A percentile compares a stretch with the other conserved stretches of the same genome.
These are phyloP conservation scores for Mesoclemmys tuberculata DNA, from an alignment of 2,113 vertebrate genomes.

Conservation along the genomic window DNA sequence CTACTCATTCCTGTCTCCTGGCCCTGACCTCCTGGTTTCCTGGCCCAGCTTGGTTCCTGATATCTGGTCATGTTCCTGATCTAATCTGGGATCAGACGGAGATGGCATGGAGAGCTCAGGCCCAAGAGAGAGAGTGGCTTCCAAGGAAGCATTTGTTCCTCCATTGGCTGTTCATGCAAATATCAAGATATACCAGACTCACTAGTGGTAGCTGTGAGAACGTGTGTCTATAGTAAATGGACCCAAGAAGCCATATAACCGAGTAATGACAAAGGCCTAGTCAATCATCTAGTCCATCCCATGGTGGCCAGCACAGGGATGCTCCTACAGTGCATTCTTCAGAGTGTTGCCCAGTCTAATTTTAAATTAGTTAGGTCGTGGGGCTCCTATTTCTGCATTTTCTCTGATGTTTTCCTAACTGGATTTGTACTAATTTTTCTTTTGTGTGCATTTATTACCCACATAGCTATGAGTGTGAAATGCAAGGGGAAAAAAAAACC, in stretches of 20 bases:
- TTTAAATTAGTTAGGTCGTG: background rate
- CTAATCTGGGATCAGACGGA: background rate
- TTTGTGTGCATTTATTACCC: background rate
- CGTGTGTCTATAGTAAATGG: background rate
- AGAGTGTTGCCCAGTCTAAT: background rate
- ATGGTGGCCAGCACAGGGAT: background rate
- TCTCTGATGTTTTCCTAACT: background rate
- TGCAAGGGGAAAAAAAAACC: constrained; percentile 35
- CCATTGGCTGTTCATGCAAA: background rate
- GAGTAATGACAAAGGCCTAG: background rate
- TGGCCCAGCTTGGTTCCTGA: too few species aligned
- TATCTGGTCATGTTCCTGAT: too few species aligned
- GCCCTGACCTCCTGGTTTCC: too few species aligned
- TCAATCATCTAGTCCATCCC: background rate
- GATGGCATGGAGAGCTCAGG: background rate
- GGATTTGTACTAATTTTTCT: background rate
- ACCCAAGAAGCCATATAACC: background rate
- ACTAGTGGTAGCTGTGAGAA: background rate
- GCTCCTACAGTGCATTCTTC: background rate
- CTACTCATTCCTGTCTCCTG: too few species aligned
- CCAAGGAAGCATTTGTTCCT: background rate
- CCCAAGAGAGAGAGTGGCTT: background rate
- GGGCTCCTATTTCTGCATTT: background rate
- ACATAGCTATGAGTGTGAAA: constrained; percentile 31
- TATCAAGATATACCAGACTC: background rate